phyloP scores from a whole-genome alignment of 2,888 invertebrate genomes.

The Drosophila infuscata region DNA sequence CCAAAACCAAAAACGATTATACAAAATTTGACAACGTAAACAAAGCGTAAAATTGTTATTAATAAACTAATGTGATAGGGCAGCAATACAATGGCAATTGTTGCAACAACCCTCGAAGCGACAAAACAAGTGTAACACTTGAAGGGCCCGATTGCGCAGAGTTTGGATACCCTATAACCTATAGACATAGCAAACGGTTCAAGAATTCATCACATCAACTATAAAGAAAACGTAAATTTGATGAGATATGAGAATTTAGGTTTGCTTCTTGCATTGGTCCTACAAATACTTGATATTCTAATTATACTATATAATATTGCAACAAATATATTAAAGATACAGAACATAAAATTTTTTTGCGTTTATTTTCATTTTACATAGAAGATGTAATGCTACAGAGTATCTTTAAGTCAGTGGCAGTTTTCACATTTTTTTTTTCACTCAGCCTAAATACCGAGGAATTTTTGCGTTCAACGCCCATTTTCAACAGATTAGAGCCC shows the following conservation, averaged over 20 bases:
- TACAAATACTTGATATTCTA: not conserved
- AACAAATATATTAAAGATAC: not conserved
- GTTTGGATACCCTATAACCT: conserved; percentile 18
- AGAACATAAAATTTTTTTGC: not conserved
- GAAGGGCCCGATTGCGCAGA: conserved; percentile 9
- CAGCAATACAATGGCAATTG: conserved; percentile 61
- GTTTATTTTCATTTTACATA: not conserved
- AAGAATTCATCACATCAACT: not conserved
- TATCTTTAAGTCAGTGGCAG: not conserved
- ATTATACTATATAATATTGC: not conserved
- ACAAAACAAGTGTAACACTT: conserved; percentile 66
- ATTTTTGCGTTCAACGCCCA: conserved; percentile 80
- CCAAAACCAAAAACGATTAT: conserved; percentile 47
- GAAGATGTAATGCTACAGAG: not conserved
- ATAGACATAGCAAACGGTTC: not conserved
- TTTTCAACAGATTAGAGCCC: conserved; percentile 66
- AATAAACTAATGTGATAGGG: conserved; percentile 61
- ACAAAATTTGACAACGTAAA: conserved; percentile 69
- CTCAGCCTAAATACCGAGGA: conserved; percentile 73
- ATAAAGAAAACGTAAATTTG: not conserved
- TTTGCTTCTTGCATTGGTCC: not conserved
- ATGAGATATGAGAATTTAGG: not conserved
- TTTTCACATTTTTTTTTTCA: not conserved
- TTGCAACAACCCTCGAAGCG: conserved; percentile 56
- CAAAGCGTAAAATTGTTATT: conserved; percentile 81